phyloP scores from a whole-genome alignment of 2,888 invertebrate genomes.

The Apantesis nais region DNA sequence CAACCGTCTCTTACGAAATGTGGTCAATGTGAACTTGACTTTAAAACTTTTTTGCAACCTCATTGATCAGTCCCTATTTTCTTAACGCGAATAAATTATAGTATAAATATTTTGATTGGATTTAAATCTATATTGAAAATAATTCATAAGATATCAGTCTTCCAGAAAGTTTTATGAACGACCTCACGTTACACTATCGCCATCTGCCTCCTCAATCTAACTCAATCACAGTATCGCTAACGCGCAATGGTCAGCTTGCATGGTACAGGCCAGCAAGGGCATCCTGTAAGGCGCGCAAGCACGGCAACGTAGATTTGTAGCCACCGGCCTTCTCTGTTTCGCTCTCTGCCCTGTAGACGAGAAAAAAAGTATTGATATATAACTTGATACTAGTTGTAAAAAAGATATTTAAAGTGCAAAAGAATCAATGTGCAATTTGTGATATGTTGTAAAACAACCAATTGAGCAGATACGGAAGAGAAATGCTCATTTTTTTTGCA shows the following conservation, averaged over 20 bases:
- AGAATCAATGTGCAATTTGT: neutral
- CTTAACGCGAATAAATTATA: neutral
- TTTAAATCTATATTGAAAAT: no score
- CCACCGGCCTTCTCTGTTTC: constrained; percentile 94
- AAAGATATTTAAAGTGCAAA: neutral
- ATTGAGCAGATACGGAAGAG: no score
- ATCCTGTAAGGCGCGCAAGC: constrained; percentile 94
- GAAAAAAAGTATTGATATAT: neutral
- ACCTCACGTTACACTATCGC: constrained; percentile 26
- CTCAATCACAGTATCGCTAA: constrained; percentile 53
- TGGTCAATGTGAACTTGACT: no score
- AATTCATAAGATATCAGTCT: neutral
- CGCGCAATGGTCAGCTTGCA: constrained; percentile 70
- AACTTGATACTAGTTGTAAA: neutral
- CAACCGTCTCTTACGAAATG: no score
- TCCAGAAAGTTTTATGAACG: neutral
- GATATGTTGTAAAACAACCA: neutral
- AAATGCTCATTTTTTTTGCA: no score
- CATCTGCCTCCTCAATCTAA: constrained; percentile 54
- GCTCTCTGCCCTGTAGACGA: constrained; percentile 86
- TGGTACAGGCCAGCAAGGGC: constrained; percentile 92
- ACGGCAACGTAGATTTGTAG: constrained; percentile 92
- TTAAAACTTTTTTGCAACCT: no score
- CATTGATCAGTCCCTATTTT: neutral
- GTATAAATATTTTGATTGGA: neutral